Base-by-base conservation (phyloP, 23 tunicate genomes). In the Ciona savignyi region DNA sequence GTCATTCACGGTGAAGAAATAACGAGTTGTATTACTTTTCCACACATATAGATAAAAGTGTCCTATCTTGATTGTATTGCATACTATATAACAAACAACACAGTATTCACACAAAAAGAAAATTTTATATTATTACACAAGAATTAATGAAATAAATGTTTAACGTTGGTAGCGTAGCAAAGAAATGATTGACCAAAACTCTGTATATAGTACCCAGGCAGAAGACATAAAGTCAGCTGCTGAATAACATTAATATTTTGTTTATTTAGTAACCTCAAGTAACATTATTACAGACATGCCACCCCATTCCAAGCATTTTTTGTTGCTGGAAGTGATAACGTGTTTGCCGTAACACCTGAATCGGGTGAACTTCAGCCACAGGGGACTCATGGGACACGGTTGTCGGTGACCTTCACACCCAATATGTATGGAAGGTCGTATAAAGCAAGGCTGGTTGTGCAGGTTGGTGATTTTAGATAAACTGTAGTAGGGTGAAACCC, bases 271-370 rank as follows among this genome's bases (percentile, higher is more conserved):
- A n/a, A n/a, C n/a, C n/a, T n/a, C 19, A 49, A 15, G 20, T 49
- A 11, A 20, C 20, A 6, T 42, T 29, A 33, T 78, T 76, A 0
- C 83, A 91, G 97, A 34, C 89, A 91, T 62, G 66, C 90, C 26
- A 70, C 93, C 27, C 89, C 97, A 1, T 91, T 74, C 80, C 76
- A 80, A 35, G 91, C 97, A 3, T 91, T 62, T 80, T 91, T 91
- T 35, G 74, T 80, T 20, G 32, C 30, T 3, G 97, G 87, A 3
- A 91, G 91, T 61, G 97, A 85, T 65, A 66, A 65, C 0, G 91
- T 76, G 29, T 71, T 91, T 51, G 67, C 67, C 22, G 97, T 91
- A 0, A 29, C 34, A 1, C 97, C 97, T 0, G 71, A 66, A 42
- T 42, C 82, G 2, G 97, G 97, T 1, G 91, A 91, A 34, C 56